Percentiles rank a stretch among this genome's conserved stretches.
Conservation (phyloP, 2,888 invertebrate species). For the Polietes domitor region DNA sequence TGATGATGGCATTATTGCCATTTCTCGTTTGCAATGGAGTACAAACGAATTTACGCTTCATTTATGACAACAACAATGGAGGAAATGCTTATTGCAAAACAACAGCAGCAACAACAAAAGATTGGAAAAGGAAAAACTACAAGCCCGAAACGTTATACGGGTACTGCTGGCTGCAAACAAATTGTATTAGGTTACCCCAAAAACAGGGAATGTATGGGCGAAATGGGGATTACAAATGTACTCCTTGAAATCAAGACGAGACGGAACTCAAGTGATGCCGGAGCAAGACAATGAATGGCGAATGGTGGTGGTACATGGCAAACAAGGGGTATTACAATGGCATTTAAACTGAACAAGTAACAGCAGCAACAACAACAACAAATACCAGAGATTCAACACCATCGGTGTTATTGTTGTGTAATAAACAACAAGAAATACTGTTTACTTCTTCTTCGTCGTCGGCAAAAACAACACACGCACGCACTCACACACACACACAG, state of each 20-base stretch:
- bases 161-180: not conserved
- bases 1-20: slow-evolving; percentile 37
- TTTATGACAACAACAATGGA: slow-evolving; percentile 15
- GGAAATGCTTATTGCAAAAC: slow-evolving; percentile 24
- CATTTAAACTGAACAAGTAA: slow-evolving; percentile 31
- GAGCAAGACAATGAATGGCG: not conserved
- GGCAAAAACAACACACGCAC: not conserved
- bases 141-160: slow-evolving; percentile 2
- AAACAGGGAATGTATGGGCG: not conserved
- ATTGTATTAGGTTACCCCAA: slow-evolving; percentile 12
- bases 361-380: slow-evolving; percentile 18
- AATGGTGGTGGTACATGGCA: slow-evolving; percentile 4
- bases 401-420: slow-evolving; percentile 37
- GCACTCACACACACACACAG: too few species aligned
- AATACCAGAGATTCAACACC: slow-evolving; percentile 32
- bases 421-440: slow-evolving; percentile 45
- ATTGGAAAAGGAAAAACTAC: not conserved
- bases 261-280: not conserved
- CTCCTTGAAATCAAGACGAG: slow-evolving; percentile 31
- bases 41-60: slow-evolving; percentile 43
- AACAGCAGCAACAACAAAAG: not conserved
- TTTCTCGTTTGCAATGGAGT: slow-evolving; percentile 27
- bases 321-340: slow-evolving; percentile 39
- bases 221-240: slow-evolving; percentile 37
- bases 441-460: slow-evolving; percentile 32